These are phyloP conservation scores for Trematomus bernacchii DNA, from an alignment of 2,797 vertebrate species.

Conservation along the genomic window DNA sequence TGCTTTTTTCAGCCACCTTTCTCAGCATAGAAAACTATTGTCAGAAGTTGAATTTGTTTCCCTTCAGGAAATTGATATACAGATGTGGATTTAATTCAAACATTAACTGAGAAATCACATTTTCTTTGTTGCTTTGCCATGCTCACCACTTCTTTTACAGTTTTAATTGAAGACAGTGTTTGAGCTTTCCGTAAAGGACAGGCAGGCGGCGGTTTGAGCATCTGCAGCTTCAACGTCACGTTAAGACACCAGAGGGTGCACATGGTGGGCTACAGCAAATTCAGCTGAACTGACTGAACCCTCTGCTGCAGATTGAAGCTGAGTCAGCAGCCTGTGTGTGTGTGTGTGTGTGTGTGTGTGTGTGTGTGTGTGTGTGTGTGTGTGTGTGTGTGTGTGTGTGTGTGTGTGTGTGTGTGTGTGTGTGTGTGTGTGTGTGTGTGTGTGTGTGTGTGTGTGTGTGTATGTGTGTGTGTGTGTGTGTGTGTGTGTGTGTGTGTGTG, in stretches of 20 bases:
- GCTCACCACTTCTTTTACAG: conserved; percentile 6
- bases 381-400: background rate
- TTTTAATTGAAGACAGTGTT: conserved; percentile 14
- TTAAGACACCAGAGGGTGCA: conserved; percentile 18
- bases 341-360: conserved; percentile 15
- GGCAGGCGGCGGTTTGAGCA: conserved; percentile 23
- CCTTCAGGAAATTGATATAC: background rate
- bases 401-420: conserved; percentile 15
- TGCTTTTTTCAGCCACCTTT: background rate
- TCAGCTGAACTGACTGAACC: conserved; percentile 60
- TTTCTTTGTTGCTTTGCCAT: background rate
- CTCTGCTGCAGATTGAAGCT: conserved; percentile 43
- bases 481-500: conserved; percentile 6
- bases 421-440: conserved; percentile 16
- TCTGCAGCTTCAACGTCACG: conserved; percentile 36
- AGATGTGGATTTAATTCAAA: conserved; percentile 7
- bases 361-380: conserved; percentile 5
- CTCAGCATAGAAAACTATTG: background rate
- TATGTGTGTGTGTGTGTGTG: too few species aligned
- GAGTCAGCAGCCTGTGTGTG: conserved; percentile 53
- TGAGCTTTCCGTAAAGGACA: conserved; percentile 17
- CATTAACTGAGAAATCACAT: background rate
- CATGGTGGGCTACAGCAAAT: conserved; percentile 29
- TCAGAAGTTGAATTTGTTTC: background rate
- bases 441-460: conserved; percentile 15